Base-by-base conservation (phyloP, 53 echinoderm and acorn worm genomes). In the Stichopus horrens region DNA sequence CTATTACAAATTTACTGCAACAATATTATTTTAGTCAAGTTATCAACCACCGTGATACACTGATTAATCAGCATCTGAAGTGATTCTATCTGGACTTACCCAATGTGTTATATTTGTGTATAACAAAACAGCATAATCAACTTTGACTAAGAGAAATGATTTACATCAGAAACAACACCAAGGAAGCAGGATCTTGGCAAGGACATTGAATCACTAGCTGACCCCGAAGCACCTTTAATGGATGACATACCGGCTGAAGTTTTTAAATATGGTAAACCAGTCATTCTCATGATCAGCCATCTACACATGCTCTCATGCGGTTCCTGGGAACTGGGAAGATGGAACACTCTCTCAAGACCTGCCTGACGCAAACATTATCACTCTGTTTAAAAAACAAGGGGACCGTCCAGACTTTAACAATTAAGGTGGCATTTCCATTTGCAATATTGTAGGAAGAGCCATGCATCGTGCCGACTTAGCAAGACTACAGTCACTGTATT, bases 201-300 rank as follows among this genome's bases (percentile, higher is more conserved):
- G 37, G 37, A 37, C 37, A 37, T 37, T 37, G 37, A 37, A 0
- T 37, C 37, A 37, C 37, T 37, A 2, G 37, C 37, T 37, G 37
- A 2, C 37, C 52, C 75, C 74, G 89, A 91, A 59, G 91, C 91
- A 19, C 77, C 86, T 55, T 91, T 91, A 68, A 86, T 86, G 74
- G 90, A 92, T 88, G 90, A 88, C 22, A 92, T 92, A 23, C 93
- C 90, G 7, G 58, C 74, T 57, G 92, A 92, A 37, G 60, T 86
- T 9, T 86, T 65, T 71, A 92, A 89, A 60, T 73, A 77, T 21
- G 87, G 91, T 55, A 88, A 88, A 5, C 20, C 58, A 7, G 18
- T 37, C 8, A 59, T 91, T 5, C 88, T 19, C 54, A n/a, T n/a
- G n/a, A n/a, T n/a, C n/a, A 2, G 4, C 51, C 83, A 89, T 55